phyloP scores from a whole-genome alignment of 2,113 vertebrate species.

The Athene cunicularia region DNA sequence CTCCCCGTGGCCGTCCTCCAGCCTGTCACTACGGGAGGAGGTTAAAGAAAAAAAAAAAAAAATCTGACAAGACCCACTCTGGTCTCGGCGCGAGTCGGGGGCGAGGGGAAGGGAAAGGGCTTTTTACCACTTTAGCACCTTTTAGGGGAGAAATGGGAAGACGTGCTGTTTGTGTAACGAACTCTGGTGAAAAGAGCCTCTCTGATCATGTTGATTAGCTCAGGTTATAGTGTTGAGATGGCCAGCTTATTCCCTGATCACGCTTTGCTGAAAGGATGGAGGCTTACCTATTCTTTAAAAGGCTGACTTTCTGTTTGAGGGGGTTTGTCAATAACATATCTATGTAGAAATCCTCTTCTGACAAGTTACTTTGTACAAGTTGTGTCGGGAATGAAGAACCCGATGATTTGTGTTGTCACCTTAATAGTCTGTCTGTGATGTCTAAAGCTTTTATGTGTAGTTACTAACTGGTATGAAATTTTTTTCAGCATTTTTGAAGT shows the following conservation, averaged over 20 bases:
- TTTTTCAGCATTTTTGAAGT: background rate
- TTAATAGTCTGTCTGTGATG: background rate
- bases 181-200: background rate
- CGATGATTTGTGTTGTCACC: background rate
- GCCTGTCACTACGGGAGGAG: background rate
- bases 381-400: background rate
- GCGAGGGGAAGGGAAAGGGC: no score
- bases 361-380: background rate
- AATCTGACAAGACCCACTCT: background rate
- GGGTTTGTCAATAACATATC: accelerated
- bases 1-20: background rate
- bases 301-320: background rate
- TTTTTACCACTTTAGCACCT: background rate
- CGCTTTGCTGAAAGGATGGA: background rate
- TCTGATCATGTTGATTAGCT: background rate
- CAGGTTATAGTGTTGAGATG: background rate
- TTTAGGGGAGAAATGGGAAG: background rate
- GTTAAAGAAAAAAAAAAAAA: no score
- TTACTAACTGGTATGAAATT: background rate
- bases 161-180: background rate
- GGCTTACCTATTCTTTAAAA: background rate
- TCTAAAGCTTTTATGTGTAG: background rate
- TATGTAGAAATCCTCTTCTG: background rate
- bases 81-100: no score
- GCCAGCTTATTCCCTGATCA: background rate